Percentiles rank a stretch among this genome's conserved stretches.
These are phyloP conservation scores for Halichondria panicea DNA, from an alignment of 37 sponge, comb jelly and placozoan species.

Conservation along the genomic window DNA sequence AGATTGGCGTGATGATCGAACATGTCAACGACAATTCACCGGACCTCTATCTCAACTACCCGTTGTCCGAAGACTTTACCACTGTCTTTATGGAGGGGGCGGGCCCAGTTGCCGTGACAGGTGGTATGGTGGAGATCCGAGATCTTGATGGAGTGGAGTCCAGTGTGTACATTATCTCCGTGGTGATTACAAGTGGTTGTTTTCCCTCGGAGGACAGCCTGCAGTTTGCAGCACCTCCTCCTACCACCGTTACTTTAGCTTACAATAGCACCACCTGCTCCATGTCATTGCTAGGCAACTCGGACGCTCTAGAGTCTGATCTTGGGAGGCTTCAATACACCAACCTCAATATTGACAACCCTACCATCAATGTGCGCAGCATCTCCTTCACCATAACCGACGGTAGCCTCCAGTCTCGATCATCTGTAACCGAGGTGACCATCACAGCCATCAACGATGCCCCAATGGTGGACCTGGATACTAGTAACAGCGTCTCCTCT, in stretches of 20 bases:
- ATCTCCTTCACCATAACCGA: constrained; percentile 47
- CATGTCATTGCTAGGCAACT: constrained; percentile 16
- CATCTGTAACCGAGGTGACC: constrained; percentile 14
- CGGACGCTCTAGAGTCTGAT: constrained; percentile 10
- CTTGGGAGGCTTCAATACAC: constrained; percentile 24
- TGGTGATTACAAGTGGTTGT: constrained; percentile 28
- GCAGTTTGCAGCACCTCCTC: background rate
- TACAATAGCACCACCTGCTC: constrained; percentile 24
- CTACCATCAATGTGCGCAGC: constrained; percentile 8
- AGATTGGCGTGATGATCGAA: constrained; percentile 55
- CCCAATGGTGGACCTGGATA: constrained; percentile 57
- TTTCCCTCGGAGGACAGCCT: constrained; percentile 35
- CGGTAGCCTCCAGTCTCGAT: background rate
- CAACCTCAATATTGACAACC: constrained; percentile 24
- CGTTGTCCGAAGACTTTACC: constrained; percentile 17
- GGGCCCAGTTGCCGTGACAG: constrained; percentile 20
- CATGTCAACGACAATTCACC: constrained; percentile 63
- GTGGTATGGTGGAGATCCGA: constrained; percentile 22
- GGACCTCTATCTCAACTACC: constrained; percentile 37
- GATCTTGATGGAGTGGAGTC: constrained; percentile 58
- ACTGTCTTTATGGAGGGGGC: constrained; percentile 46
- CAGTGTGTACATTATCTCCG: constrained; percentile 3
- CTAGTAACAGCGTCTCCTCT: constrained; percentile 18
- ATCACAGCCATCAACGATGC: constrained; percentile 57
- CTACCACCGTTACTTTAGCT: background rate